Evolutionary conservation across 2,113 vertebrate species (phyloP).

Genomic region (Sterrhoptilus dennistouni): DNA sequence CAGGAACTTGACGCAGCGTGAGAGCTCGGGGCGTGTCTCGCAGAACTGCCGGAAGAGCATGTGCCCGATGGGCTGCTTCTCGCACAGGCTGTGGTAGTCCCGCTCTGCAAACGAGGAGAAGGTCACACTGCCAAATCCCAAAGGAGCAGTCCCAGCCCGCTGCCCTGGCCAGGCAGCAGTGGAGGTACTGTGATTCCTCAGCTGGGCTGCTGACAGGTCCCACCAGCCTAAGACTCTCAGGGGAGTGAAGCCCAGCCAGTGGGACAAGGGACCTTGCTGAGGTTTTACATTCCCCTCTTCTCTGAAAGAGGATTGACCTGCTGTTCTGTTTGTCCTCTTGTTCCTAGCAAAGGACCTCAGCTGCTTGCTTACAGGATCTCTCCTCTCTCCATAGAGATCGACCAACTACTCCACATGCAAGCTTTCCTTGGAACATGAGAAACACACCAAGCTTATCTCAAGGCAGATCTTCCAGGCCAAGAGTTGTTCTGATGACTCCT

Average conservation of each 20-base stretch:
- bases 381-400: fast-evolving
- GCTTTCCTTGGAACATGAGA: neutral
- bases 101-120: slow-evolving; percentile 75
- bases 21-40: slow-evolving; percentile 87
- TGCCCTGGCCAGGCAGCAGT: fast-evolving
- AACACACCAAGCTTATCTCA: neutral
- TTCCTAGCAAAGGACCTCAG: neutral
- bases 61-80: slow-evolving; percentile 92
- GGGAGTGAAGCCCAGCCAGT: neutral
- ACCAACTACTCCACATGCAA: neutral
- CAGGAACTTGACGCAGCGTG: slow-evolving; percentile 88
- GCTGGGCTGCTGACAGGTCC: neutral
- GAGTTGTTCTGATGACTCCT: neutral
- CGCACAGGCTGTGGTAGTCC: slow-evolving; percentile 93
- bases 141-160: neutral
- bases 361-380: neutral
- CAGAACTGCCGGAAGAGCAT: slow-evolving; percentile 93
- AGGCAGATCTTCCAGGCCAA: neutral
- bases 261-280: neutral
- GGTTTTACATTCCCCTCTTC: neutral
- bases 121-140: neutral
- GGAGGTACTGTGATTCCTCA: neutral
- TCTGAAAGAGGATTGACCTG: neutral
- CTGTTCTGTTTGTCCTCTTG: neutral
- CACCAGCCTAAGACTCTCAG: neutral